These are phyloP conservation scores for Pangasius krempfi DNA, from an alignment of 2,797 vertebrate species.

Conservation along the genomic window DNA sequence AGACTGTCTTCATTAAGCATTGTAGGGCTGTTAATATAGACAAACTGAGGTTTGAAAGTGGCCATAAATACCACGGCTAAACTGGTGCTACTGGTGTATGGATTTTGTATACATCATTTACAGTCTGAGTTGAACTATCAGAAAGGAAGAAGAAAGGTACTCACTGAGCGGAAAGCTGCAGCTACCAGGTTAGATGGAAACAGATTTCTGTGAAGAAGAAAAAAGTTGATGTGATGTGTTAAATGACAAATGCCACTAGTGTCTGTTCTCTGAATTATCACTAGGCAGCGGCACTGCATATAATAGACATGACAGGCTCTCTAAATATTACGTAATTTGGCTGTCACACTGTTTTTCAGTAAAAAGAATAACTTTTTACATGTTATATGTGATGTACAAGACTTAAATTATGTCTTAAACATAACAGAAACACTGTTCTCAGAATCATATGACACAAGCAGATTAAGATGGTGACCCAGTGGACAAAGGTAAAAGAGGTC, in stretches of 20 bases:
- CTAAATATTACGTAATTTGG: neutral
- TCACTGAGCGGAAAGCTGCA: slow-evolving; percentile 92
- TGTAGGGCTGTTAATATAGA: slow-evolving; percentile 31
- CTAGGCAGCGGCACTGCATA: neutral
- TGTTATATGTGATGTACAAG: neutral
- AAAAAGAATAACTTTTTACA: neutral
- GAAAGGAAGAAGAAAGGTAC: slow-evolving; percentile 52
- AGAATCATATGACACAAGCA: slow-evolving; percentile 39
- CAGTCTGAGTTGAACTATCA: neutral
- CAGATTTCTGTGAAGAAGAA: slow-evolving; percentile 83
- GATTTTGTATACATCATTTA: slow-evolving; percentile 7
- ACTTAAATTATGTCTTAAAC: neutral
- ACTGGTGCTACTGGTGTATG: neutral
- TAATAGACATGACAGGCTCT: neutral
- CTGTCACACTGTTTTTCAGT: neutral
- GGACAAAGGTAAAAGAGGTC: neutral
- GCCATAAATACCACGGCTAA: slow-evolving; percentile 21
- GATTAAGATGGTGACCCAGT: slow-evolving; percentile 40
- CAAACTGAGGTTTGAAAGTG: slow-evolving; percentile 20
- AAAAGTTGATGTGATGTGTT: slow-evolving; percentile 24
- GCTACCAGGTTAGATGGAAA: slow-evolving; percentile 94
- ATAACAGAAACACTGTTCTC: neutral
- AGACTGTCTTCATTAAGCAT: slow-evolving; percentile 46
- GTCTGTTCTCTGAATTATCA: slow-evolving; percentile 14
- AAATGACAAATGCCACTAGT: neutral